phyloP scores from a whole-genome alignment of 2,888 invertebrate genomes.

The Drosophila algonquin region DNA sequence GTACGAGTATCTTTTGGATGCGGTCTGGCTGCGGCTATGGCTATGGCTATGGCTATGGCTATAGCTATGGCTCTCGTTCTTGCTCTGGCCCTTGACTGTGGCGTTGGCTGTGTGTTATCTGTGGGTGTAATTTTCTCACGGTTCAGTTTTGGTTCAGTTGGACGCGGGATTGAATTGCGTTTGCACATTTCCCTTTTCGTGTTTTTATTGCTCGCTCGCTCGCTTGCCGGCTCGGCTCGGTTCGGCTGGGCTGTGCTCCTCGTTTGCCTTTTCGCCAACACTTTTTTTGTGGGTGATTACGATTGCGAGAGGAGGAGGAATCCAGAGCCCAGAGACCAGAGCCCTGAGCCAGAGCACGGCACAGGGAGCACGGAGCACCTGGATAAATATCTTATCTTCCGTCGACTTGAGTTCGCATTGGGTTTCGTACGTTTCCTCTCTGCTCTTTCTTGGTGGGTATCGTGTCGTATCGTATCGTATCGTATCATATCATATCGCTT shows the following conservation, averaged over 20 bases:
- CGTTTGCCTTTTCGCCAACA: slow-evolving; percentile 62
- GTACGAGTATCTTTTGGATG: slow-evolving; percentile 54
- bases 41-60: slow-evolving; percentile 29
- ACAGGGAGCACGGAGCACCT: slow-evolving; percentile 51
- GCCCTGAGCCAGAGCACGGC: slow-evolving; percentile 7
- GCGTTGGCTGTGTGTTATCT: slow-evolving; percentile 57
- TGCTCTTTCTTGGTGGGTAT: not conserved
- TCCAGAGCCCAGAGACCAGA: slow-evolving; percentile 21
- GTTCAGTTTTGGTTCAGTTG: slow-evolving; percentile 75
- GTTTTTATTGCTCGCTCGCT: slow-evolving; percentile 51
- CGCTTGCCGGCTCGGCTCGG: slow-evolving; percentile 5
- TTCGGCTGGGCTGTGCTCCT: not conserved
- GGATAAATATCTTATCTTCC: slow-evolving; percentile 75
- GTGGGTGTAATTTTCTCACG: slow-evolving; percentile 81
- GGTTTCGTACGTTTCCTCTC: slow-evolving; percentile 23
- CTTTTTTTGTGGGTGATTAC: slow-evolving; percentile 70
- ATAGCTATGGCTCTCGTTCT: not conserved
- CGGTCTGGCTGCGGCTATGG: slow-evolving; percentile 23
- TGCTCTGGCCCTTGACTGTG: slow-evolving; percentile 23
- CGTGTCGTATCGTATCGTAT: not conserved
- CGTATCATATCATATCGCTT: slow-evolving; percentile 24
- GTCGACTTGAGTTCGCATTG: slow-evolving; percentile 26
- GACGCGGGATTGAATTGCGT: slow-evolving; percentile 69
- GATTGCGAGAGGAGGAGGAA: slow-evolving; percentile 39
- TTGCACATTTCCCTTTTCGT: slow-evolving; percentile 69